Evolutionary conservation across 2,888 invertebrate species (phyloP).

Genomic region (Marasmarcha lunaedactyla): DNA sequence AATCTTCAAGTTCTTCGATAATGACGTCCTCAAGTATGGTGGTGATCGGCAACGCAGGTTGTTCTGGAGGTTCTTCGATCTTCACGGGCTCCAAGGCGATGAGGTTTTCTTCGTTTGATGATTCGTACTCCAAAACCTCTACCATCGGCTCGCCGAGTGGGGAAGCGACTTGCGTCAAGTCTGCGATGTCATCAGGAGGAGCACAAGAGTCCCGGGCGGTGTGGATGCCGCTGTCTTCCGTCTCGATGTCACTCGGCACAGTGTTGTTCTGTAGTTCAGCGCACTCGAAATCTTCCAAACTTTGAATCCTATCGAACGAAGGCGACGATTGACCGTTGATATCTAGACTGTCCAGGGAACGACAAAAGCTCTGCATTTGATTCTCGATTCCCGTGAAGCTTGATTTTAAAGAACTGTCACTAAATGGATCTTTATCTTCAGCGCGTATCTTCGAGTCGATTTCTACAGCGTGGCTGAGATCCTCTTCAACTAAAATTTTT

Average conservation of each 20-base stretch:
- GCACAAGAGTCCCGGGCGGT: slow-evolving; percentile 83
- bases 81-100: slow-evolving; percentile 32
- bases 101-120: slow-evolving; percentile 51
- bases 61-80: slow-evolving; percentile 33
- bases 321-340: slow-evolving; percentile 67
- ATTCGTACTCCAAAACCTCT: slow-evolving; percentile 56
- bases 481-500: slow-evolving; percentile 50
- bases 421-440: slow-evolving; percentile 32
- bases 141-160: slow-evolving; percentile 55
- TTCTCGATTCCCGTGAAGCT: slow-evolving; percentile 57
- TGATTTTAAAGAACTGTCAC: slow-evolving; percentile 42
- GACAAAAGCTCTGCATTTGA: slow-evolving; percentile 73
- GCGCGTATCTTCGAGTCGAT: slow-evolving; percentile 27
- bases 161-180: slow-evolving; percentile 61
- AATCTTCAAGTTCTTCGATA: slow-evolving; percentile 56
- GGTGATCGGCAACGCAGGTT: slow-evolving; percentile 27
- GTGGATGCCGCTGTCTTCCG: slow-evolving; percentile 84
- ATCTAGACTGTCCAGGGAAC: slow-evolving; percentile 74
- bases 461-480: slow-evolving; percentile 24
- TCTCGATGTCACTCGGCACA: slow-evolving; percentile 73
- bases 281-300: slow-evolving; percentile 73
- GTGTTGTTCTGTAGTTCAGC: slow-evolving; percentile 71
- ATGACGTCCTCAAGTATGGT: slow-evolving; percentile 42
- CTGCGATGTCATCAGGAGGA: slow-evolving; percentile 80
- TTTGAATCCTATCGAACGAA: slow-evolving; percentile 74